Conservation (phyloP, 2,888 invertebrate genomes). For the Lumbricus terrestris region DNA sequence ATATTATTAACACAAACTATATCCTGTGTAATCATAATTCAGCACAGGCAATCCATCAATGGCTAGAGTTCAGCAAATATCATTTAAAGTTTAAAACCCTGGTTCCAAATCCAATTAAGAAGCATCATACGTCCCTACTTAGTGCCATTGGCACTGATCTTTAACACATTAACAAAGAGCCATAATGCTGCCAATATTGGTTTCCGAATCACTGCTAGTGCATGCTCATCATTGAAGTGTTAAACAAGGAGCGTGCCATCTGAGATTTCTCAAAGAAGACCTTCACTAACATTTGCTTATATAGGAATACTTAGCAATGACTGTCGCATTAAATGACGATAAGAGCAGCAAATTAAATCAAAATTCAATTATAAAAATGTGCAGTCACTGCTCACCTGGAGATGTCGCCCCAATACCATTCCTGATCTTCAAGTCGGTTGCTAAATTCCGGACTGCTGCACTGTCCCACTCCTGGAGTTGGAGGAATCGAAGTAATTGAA, state of each 20-base stretch:
- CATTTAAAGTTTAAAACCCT: neutral
- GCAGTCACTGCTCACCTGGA: conserved; percentile 41
- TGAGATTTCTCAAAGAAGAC: neutral
- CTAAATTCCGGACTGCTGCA: neutral
- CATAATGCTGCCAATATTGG: too few relatives aligned
- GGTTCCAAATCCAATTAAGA: neutral
- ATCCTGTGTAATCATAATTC: neutral
- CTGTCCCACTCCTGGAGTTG: neutral
- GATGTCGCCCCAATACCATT: conserved; percentile 97
- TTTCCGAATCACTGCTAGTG: too few relatives aligned
- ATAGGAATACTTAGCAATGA: neutral
- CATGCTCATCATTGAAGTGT: too few relatives aligned
- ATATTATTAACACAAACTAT: too few relatives aligned
- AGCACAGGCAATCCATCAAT: neutral
- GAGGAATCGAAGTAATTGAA: neutral
- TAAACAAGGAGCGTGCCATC: neutral
- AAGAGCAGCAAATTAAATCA: neutral
- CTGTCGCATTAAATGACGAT: neutral
- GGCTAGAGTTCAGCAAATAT: neutral
- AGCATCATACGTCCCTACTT: neutral
- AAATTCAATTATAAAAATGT: neutral
- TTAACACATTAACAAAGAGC: neutral
- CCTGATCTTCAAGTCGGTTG: conserved; percentile 66
- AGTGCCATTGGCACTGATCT: neutral
- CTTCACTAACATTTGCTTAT: neutral